Evolutionary conservation across 2,113 vertebrate genomes (phyloP), one percentile per base, ranked within the genome.

Genomic region (human): DNA sequence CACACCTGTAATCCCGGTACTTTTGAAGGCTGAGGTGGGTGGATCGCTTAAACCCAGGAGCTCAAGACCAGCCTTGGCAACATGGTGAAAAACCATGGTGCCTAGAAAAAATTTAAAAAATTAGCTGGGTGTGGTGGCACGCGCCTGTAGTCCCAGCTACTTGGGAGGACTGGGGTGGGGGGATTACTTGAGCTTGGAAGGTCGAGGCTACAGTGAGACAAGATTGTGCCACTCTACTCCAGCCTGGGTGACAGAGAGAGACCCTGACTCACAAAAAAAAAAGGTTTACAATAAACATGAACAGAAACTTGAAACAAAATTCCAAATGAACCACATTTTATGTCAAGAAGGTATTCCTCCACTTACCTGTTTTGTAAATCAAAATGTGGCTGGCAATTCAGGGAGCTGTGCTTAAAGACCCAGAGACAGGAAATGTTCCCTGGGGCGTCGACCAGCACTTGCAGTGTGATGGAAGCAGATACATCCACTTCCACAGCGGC

Each of bases 291-390:
- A 57, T 6, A 68, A 40, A 43, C 1, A 18, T 6, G 48, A n/a
- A 76, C n/a, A 79, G 52, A 70, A 66, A 78, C 75, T 57, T 84
- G 73, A 70, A 88, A 59, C 86, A 30, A 43, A 52, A 76, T 38
- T 59, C 16, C 32, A 83, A 79, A 59, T 9, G 45, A 91, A 82
- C 6, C 4, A 20, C n/a, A 27, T 85, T 55, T 72, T 38, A 52
- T 4, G 16, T 64, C 27, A 79, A 73, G 50, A 72, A 89, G n/a
- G 5, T n/a, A 27, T 81, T 73, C 14, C 25, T 81, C 40, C 66
- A 7, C 89, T 95, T 83, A 98, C 98, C 98, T 98, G 96, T 98
- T 98, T 38, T 97, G 93, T 76, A 92, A 80, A 87, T 98, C 98
- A 61, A 98, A 98, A 64, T 61, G 86, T 17, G 97, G 98, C 38